Conservation (phyloP, 2,888 invertebrate genomes). For the Agrotis puta region DNA sequence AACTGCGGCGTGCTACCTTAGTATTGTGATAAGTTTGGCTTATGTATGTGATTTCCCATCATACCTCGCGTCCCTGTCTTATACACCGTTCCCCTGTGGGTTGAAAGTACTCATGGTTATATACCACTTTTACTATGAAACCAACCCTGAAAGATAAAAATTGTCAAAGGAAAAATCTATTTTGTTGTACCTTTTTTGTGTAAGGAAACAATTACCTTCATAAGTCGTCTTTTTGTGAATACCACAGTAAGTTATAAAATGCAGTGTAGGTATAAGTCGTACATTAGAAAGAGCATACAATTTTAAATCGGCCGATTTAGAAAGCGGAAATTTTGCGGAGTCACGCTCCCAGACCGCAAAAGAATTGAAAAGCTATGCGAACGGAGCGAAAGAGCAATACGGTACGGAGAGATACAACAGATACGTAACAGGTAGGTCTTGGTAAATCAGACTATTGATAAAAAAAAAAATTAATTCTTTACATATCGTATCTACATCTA, state of each 20-base stretch:
- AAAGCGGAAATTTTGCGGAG: conserved; percentile 34
- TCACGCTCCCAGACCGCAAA: conserved; percentile 49
- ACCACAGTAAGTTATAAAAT: not conserved
- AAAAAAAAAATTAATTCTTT: not conserved
- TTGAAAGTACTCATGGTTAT: too few relatives aligned
- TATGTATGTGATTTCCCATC: too few relatives aligned
- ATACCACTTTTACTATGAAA: too few relatives aligned
- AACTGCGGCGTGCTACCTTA: too few relatives aligned
- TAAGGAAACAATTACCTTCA: conserved; percentile 24
- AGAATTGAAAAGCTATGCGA: conserved; percentile 53
- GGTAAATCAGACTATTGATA: conserved; percentile 1
- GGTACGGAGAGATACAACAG: conserved; percentile 4
- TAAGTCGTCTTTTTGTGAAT: conserved; percentile 29
- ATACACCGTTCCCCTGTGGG: too few relatives aligned
- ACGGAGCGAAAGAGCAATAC: conserved; percentile 29
- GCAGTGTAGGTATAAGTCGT: conserved; percentile 4
- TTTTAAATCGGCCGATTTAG: conserved; percentile 43
- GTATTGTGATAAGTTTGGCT: too few relatives aligned
- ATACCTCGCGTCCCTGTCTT: too few relatives aligned
- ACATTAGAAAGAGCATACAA: conserved; percentile 36
- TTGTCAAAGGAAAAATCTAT: too few relatives aligned
- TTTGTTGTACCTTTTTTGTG: too few relatives aligned
- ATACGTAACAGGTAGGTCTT: conserved; percentile 27
- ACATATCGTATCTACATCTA: too few relatives aligned
- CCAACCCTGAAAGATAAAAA: too few relatives aligned